Percentiles rank a stretch among this genome's conserved stretches.
These are phyloP conservation scores for Hemiprocne comata DNA, from an alignment of 2,113 vertebrate genomes.

Conservation along the genomic window DNA sequence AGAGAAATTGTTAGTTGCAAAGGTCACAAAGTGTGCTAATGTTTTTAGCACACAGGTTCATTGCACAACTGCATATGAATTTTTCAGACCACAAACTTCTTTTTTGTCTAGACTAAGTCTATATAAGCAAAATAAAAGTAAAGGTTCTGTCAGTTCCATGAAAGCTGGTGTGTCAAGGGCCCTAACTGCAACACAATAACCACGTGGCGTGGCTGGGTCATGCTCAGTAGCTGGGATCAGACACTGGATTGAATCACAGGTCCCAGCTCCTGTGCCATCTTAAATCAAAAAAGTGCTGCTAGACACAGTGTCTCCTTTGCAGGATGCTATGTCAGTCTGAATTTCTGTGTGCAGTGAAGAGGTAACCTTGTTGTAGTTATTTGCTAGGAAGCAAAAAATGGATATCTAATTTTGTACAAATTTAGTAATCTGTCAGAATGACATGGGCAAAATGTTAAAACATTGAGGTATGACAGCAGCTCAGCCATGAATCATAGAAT, in stretches of 20 bases:
- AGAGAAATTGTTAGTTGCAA: background rate
- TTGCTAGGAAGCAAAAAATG: background rate
- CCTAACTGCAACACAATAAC: background rate
- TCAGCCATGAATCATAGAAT: too few relatives aligned
- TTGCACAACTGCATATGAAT: background rate
- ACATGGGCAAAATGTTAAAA: background rate
- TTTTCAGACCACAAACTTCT: background rate
- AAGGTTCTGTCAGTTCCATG: background rate
- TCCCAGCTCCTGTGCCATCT: background rate
- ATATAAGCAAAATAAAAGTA: background rate
- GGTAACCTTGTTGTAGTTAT: too few relatives aligned
- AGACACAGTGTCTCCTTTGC: background rate
- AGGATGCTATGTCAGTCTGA: rapidly evolving
- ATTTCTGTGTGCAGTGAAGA: background rate
- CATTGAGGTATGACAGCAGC: background rate
- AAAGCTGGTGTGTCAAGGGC: background rate
- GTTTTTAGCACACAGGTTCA: background rate
- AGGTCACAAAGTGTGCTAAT: background rate
- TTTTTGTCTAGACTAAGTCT: background rate
- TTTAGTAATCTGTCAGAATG: background rate
- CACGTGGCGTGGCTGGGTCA: rapidly evolving
- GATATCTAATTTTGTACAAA: background rate
- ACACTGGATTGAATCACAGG: rapidly evolving
- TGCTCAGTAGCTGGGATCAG: rapidly evolving
- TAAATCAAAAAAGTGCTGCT: background rate